These are phyloP conservation scores for Acanthosepion esculentum DNA, from an alignment of 2,888 invertebrate genomes.

Conservation along the genomic window DNA sequence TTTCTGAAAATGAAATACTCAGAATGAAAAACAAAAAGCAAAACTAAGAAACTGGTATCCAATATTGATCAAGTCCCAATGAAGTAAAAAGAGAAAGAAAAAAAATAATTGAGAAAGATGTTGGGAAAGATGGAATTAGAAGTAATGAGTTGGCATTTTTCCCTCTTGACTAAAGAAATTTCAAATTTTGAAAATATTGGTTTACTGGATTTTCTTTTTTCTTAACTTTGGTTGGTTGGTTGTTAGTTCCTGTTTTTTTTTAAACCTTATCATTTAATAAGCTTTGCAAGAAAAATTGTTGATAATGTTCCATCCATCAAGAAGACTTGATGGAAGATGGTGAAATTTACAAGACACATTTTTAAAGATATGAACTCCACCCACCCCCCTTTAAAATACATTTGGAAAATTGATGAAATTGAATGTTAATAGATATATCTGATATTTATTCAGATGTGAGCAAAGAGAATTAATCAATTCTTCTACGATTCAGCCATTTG, in stretches of 20 bases:
- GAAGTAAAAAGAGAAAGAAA: background rate
- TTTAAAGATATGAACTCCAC: too few relatives aligned
- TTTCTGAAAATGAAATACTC: background rate
- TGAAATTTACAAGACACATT: too few relatives aligned
- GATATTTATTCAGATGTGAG: too few relatives aligned
- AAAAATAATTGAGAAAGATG: background rate
- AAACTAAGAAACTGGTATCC: background rate
- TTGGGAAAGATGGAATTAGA: background rate
- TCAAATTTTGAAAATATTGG: background rate
- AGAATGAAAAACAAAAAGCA: background rate
- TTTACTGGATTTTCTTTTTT: background rate
- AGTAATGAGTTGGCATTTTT: background rate
- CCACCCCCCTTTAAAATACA: too few relatives aligned
- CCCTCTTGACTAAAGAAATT: background rate
- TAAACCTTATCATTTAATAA: background rate
- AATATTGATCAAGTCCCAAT: conserved; percentile 1
- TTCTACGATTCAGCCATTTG: too few relatives aligned
- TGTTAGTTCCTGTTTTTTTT: background rate
- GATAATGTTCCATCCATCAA: background rate
- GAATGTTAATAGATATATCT: too few relatives aligned
- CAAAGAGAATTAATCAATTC: too few relatives aligned
- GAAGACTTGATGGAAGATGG: background rate
- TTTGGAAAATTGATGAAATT: too few relatives aligned
- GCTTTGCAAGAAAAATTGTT: background rate
- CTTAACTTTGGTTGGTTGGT: background rate